These are phyloP conservation scores for Mallateleia sp. DNA, from an alignment of 2,888 invertebrate species.

Conservation along the genomic window DNA sequence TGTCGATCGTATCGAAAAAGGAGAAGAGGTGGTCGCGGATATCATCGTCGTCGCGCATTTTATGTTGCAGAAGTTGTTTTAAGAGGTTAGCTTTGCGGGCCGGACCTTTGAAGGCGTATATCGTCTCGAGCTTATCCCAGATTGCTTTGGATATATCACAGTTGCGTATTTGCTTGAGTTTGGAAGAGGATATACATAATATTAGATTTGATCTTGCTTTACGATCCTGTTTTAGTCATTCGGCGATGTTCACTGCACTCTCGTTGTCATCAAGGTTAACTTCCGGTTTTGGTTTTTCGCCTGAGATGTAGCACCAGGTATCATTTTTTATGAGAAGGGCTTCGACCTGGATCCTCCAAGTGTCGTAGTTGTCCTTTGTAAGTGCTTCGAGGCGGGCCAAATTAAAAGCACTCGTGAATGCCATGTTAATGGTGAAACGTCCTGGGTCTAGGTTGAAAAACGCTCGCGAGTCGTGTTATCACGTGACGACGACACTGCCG, in stretches of 20 bases:
- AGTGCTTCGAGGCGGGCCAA: neutral
- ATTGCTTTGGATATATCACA: conserved; percentile 60
- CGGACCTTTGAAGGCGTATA: conserved; percentile 25
- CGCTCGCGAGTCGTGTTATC: neutral
- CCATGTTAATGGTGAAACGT: neutral
- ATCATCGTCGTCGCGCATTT: conserved; percentile 80
- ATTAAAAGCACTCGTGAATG: neutral
- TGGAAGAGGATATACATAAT: conserved; percentile 29
- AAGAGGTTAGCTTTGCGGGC: conserved; percentile 8
- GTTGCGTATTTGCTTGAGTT: conserved; percentile 54
- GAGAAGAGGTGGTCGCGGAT: conserved; percentile 84
- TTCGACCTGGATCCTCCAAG: neutral
- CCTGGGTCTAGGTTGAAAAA: neutral
- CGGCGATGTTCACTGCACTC: neutral
- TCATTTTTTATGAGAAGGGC: neutral
- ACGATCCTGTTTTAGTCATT: conserved; percentile 20
- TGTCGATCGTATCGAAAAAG: conserved; percentile 13
- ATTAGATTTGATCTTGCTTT: conserved; percentile 58
- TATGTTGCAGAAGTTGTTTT: conserved; percentile 12
- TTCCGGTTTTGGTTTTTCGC: neutral
- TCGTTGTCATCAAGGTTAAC: neutral
- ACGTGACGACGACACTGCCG: neutral
- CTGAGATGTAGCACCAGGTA: neutral
- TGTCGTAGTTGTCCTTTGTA: conserved; percentile 3
- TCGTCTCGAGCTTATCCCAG: conserved; percentile 46